Evolutionary conservation across 2,797 vertebrate species (phyloP).

Genomic region (Cyprinella venusta): DNA sequence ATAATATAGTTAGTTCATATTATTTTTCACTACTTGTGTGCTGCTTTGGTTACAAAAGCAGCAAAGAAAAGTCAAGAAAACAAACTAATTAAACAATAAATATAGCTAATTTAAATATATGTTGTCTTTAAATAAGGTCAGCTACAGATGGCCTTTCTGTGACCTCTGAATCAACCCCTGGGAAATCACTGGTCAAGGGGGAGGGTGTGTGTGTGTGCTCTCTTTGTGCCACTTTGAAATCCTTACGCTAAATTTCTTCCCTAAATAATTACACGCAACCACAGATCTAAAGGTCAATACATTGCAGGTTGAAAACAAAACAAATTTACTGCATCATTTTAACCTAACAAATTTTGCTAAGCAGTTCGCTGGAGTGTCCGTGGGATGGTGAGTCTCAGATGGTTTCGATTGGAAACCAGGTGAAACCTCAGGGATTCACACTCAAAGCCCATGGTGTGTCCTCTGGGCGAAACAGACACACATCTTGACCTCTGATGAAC

Average conservation of each 20-base stretch:
- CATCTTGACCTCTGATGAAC: slow-evolving; percentile 60
- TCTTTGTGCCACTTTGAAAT: slow-evolving; percentile 50
- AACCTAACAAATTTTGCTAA: neutral
- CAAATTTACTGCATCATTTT: neutral
- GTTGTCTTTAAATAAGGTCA: slow-evolving; percentile 30
- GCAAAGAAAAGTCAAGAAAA: neutral
- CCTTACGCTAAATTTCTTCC: neutral
- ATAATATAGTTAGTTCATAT: neutral
- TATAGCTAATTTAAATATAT: neutral
- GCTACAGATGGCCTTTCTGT: slow-evolving; percentile 58
- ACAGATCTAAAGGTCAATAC: neutral
- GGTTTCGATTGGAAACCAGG: slow-evolving; percentile 59
- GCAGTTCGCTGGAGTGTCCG: slow-evolving; percentile 43
- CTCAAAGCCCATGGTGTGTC: slow-evolving; percentile 43
- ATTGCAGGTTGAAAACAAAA: slow-evolving; percentile 4
- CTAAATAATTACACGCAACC: slow-evolving; percentile 4
- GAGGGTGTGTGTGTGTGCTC: neutral
- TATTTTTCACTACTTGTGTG: neutral
- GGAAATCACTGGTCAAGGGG: slow-evolving; percentile 55
- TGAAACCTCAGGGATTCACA: slow-evolving; percentile 60
- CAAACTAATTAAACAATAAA: neutral
- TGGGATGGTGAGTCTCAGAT: slow-evolving; percentile 56
- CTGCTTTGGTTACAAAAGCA: neutral
- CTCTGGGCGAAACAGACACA: slow-evolving; percentile 36
- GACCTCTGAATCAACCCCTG: slow-evolving; percentile 57